Base-by-base conservation (phyloP, 2,113 vertebrate species). In the Patagioenas fasciata region DNA sequence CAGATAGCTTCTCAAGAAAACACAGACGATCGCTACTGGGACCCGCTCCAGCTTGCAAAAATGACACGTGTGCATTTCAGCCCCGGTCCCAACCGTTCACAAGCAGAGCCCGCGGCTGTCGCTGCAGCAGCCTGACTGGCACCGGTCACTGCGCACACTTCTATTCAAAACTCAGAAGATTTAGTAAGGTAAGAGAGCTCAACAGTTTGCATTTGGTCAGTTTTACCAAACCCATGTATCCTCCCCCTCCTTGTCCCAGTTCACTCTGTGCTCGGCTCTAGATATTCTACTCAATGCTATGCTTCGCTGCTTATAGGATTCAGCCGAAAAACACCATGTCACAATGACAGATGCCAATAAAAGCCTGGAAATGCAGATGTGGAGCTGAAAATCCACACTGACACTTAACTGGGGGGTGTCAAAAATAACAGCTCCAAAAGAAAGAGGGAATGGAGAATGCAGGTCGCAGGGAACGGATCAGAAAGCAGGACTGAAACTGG, bases 141-240 rank as follows among this genome's bases (percentile, higher is more conserved):
- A 32, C 16, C 42, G 51, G 50, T 61, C 61, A n/a, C 38, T 36
- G 34, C 48, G n/a, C 29, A 56, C 54, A 72, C 64, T 70, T 74
- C 15, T 26, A 40, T 64, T 54, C 26, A 70, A 80, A 66, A 57
- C 16, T 3, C 8, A 72, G 71, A 48, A 71, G 51, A 53, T 53
- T 60, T 47, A 47, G n/a, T 42, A 66, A 48, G 48, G 50, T 11
- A 56, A 58, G 93, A 81, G 94, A 97, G 96, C 93, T 87, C 48
- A 64, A 61, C 20, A 62, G 32, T 88, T 85, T 96, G 86, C 73
- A 77, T 77, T 88, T 85, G 75, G 81, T 91, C 94, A 94, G 66
- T 84, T 92, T 79, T 77, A 81, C 47, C 62, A 65, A 88, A 44
- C 93, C 80, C 48, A 53, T 50, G 16, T 19, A 89, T 31, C 36